Percentiles rank a stretch among this genome's conserved stretches.
These are phyloP conservation scores for Trichogramma dendrolimi DNA, from an alignment of 2,888 invertebrate species.

Conservation along the genomic window DNA sequence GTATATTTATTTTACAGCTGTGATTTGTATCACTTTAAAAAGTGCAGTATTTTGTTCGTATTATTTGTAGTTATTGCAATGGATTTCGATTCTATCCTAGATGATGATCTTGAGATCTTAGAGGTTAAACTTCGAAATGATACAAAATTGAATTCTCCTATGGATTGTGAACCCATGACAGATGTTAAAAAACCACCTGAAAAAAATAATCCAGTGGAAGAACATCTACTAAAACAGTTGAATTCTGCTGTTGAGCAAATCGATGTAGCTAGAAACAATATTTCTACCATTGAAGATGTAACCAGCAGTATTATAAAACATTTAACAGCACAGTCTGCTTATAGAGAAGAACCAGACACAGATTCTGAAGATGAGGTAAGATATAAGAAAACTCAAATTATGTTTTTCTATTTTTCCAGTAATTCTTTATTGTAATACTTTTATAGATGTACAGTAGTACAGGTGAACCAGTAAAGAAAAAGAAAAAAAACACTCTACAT, in stretches of 20 bases:
- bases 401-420: slow-evolving; percentile 3
- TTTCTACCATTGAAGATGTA: slow-evolving; percentile 31
- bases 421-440: slow-evolving; percentile 16
- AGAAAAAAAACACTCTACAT: slow-evolving; percentile 2
- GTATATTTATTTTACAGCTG: too few relatives aligned
- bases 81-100: background rate
- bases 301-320: slow-evolving; percentile 32
- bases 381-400: background rate
- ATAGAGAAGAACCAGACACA: slow-evolving; percentile 33
- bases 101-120: background rate
- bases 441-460: slow-evolving; percentile 38
- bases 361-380: slow-evolving; percentile 42
- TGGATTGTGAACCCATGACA: background rate
- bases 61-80: too few relatives aligned
- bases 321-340: slow-evolving; percentile 32
- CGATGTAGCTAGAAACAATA: slow-evolving; percentile 32
- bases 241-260: slow-evolving; percentile 34
- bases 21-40: too few relatives aligned
- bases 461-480: slow-evolving; percentile 35
- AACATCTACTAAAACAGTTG: slow-evolving; percentile 39
- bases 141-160: background rate
- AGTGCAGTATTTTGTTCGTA: too few relatives aligned
- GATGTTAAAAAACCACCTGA: background rate
- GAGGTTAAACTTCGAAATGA: background rate
- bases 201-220: slow-evolving; percentile 39